A percentile compares a stretch with the other conserved stretches of the same genome.
Evolutionary conservation across 64 coral and sea anemone species (phyloP).

Genomic region (Exaiptasia diaphana): DNA sequence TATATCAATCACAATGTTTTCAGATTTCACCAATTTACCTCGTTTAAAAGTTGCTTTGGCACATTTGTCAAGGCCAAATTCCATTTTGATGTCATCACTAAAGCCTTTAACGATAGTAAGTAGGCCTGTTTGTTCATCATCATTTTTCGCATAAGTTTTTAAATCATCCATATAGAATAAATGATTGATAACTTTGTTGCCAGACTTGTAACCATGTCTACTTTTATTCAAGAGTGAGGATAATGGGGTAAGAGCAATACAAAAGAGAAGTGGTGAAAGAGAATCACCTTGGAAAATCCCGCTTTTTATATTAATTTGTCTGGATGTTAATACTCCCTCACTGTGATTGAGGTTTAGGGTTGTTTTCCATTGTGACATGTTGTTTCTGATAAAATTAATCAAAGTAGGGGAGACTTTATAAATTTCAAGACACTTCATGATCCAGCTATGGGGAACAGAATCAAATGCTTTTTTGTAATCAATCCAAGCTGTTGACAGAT

Average conservation of each 20-base stretch:
- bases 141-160: not conserved
- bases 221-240: not conserved
- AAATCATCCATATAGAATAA: constrained; percentile 6
- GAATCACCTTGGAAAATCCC: not conserved
- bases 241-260: not conserved
- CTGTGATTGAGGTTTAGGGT: not conserved
- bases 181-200: not conserved
- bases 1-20: not conserved
- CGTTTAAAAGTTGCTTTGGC: constrained; percentile 4
- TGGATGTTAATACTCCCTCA: not conserved
- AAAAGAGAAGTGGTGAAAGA: not conserved
- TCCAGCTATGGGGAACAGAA: not conserved
- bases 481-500: too few relatives aligned
- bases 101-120: not conserved
- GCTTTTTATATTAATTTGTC: not conserved
- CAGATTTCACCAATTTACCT: not conserved
- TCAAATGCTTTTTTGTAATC: too few relatives aligned
- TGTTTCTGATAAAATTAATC: not conserved
- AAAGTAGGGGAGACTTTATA: not conserved
- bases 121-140: not conserved
- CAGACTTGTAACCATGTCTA: not conserved
- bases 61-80: constrained; percentile 16
- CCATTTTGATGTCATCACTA: constrained; percentile 18
- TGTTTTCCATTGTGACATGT: not conserved
- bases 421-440: not conserved